Base-by-base conservation (phyloP, 1,140 invertebrate species). In the Bombus consobrinus region DNA sequence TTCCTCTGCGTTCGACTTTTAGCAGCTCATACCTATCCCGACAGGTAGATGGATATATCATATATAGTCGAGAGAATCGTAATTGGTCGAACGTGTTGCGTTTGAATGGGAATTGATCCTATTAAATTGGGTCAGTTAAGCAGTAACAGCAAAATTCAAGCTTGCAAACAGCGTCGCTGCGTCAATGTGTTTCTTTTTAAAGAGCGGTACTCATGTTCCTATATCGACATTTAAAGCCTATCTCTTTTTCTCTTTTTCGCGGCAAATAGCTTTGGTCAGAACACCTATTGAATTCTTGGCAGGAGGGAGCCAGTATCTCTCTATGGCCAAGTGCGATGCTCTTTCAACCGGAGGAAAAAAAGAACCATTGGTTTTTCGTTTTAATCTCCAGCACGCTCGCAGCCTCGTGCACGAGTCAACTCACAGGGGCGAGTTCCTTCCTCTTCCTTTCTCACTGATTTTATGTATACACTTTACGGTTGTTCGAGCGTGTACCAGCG, bases 321-420 rank as follows among this genome's bases (percentile, higher is more conserved):
- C 71, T 78, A 66, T 66, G 34, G 73, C 74, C 73, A 79, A 81
- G 75, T 75, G 62, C 80, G 83, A 90, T 76, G 83, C 68, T 81
- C 87, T 90, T 90, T 90, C 89, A 90, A 59, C 64, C 71, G 43
- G 28, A 47, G 32, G 41, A 64, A 69, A 53, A 69, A 47, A 69
- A 34, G 81, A 72, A 66, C 59, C 75, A 47, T 83, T 85, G 78
- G 82, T 90, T 90, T 90, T 90, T 90, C 89, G 89, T 90, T 90
- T 90, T 90, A 90, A 90, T 90, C 89, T 90, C 89, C 73, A 66
- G 86, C 73, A 66, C 69, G 89, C 57, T 86, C 86, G 89, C 77
- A 79, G 66, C 80, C 88, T 90, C 89, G 89, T 88, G 89, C 75
- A 73, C 83, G 80, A 85, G 57, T 68, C 87, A 74, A 78, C 82